Evolutionary conservation across 2,113 vertebrate species (phyloP).

Genomic region (Dipodomys ordii): DNA sequence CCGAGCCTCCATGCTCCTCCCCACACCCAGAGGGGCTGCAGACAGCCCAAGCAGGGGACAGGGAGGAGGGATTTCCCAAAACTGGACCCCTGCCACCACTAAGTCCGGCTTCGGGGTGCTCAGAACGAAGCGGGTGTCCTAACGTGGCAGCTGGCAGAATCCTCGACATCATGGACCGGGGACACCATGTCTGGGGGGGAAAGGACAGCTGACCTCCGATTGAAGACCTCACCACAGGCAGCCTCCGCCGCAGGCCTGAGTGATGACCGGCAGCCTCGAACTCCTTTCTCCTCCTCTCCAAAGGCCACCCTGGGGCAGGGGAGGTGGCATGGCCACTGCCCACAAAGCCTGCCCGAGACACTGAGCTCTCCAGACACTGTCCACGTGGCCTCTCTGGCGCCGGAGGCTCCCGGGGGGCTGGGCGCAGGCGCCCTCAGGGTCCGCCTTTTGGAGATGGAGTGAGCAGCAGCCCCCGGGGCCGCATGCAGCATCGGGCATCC

Average conservation of each 20-base stretch:
- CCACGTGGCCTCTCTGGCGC: neutral
- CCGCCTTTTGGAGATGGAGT: conserved; percentile 71
- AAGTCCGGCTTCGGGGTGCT: neutral
- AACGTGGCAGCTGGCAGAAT: fast-evolving
- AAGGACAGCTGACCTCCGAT: neutral
- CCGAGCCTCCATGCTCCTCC: neutral
- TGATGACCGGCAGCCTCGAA: fast-evolving
- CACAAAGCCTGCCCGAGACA: neutral
- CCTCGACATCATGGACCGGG: too few species aligned
- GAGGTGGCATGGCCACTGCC: neutral
- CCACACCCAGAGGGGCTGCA: too few species aligned
- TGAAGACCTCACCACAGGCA: neutral
- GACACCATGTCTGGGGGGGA: neutral
- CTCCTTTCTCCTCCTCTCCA: neutral
- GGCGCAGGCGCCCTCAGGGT: conserved; percentile 45
- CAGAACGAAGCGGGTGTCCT: neutral
- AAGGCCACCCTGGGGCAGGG: neutral
- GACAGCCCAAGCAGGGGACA: too few species aligned
- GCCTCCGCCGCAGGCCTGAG: neutral
- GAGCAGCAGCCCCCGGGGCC: conserved; percentile 53
- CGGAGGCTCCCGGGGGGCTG: neutral
- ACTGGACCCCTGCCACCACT: neutral
- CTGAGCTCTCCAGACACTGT: neutral
- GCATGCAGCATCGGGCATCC: conserved; percentile 75
- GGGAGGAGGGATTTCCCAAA: too few species aligned